A percentile compares a stretch with the other conserved stretches of the same genome.
phyloP scores from a whole-genome alignment of 2,113 vertebrate species.

The Dromiciops gliroides region DNA sequence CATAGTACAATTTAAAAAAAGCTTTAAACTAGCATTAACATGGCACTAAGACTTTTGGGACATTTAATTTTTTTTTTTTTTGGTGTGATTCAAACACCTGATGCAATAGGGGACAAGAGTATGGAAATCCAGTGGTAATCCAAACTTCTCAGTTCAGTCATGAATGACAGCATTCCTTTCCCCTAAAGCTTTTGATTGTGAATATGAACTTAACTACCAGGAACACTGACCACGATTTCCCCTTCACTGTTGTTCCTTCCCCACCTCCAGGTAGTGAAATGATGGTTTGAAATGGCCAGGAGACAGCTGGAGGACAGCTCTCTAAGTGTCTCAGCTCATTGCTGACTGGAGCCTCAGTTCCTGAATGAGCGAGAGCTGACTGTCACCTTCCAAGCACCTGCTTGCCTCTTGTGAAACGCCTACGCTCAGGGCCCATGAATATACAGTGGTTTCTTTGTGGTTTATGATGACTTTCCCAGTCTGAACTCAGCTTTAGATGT shows the following conservation, averaged over 20 bases:
- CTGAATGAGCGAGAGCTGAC: not conserved
- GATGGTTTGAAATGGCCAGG: not conserved
- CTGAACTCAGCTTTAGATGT: not conserved
- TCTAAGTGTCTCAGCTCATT: not conserved
- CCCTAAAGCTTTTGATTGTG: slow-evolving; percentile 26
- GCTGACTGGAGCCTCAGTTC: accelerated
- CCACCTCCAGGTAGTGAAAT: slow-evolving; percentile 28
- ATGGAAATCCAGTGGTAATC: not conserved
- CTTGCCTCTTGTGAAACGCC: not conserved
- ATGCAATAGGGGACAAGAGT: not conserved
- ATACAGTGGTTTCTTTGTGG: not conserved
- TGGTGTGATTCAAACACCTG: not conserved
- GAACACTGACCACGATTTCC: not conserved
- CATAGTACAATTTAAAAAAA: not conserved
- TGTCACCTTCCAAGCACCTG: not conserved
- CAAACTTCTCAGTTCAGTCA: not conserved
- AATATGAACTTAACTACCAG: not conserved
- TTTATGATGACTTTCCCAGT: not conserved
- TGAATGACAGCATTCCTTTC: not conserved
- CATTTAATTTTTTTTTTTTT: not conserved
- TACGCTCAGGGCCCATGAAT: not conserved
- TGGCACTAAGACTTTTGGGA: not conserved
- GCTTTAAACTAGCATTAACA: not conserved
- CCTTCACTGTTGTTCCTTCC: not conserved
- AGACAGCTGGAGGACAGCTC: not conserved